These are phyloP conservation scores for Latrodectus elegans DNA, from an alignment of 2,888 invertebrate species.

Conservation along the genomic window DNA sequence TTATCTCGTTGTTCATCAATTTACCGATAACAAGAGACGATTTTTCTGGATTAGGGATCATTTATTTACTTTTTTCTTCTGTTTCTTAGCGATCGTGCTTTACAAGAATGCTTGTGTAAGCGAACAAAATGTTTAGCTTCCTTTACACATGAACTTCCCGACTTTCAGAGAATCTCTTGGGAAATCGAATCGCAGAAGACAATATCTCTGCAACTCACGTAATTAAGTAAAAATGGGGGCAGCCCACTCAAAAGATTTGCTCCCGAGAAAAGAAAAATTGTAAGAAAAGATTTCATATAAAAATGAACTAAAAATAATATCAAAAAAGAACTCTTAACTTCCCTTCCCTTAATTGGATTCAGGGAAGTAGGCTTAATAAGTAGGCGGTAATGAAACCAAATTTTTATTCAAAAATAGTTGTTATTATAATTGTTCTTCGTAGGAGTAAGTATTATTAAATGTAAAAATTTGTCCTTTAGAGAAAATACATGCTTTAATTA, in stretches of 20 bases:
- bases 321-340: too few relatives aligned
- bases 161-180: background rate
- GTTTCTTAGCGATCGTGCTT: background rate
- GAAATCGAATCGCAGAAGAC: background rate
- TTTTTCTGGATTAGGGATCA: background rate
- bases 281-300: background rate
- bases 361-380: too few relatives aligned
- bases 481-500: too few relatives aligned
- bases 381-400: too few relatives aligned
- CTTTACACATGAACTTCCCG: background rate
- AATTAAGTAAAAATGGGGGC: slow-evolving; percentile 11
- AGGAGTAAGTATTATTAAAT: too few relatives aligned
- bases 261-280: background rate
- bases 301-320: too few relatives aligned
- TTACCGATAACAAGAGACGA: background rate
- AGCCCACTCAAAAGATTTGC: background rate
- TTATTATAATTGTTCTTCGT: too few relatives aligned
- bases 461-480: too few relatives aligned
- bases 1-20: background rate
- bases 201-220: background rate
- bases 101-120: background rate
- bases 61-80: background rate
- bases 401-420: too few relatives aligned
- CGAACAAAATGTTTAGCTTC: background rate
- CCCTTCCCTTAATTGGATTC: too few relatives aligned